phyloP scores from a whole-genome alignment of 2,888 invertebrate genomes.

The Marronus borbonicus region DNA sequence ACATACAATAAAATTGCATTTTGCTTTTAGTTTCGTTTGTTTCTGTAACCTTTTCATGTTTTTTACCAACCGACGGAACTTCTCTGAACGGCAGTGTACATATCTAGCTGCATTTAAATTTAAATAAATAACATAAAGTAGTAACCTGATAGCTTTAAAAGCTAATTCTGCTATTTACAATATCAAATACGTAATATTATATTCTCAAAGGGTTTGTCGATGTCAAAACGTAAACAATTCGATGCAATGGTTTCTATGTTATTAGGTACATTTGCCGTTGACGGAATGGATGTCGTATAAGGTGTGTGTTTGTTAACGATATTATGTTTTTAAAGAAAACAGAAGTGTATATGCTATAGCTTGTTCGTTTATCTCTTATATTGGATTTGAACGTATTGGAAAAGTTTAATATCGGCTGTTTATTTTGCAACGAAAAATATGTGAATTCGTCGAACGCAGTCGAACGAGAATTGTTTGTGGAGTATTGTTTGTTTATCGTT shows the following conservation, averaged over 20 bases:
- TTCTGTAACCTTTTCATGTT: no score
- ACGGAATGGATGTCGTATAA: not conserved
- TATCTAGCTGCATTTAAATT: no score
- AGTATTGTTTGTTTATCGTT: constrained; percentile 29
- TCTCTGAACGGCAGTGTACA: no score
- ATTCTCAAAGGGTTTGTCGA: not conserved
- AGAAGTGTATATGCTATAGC: constrained; percentile 7
- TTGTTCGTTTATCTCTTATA: constrained; percentile 16
- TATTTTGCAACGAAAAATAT: constrained; percentile 20
- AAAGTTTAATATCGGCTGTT: constrained; percentile 41
- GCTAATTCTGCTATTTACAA: not conserved
- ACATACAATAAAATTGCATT: no score
- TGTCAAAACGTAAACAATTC: not conserved
- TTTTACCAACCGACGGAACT: no score
- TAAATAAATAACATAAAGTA: no score
- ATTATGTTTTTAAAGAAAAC: constrained; percentile 19
- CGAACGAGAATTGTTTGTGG: constrained; percentile 11
- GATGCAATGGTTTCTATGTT: not conserved
- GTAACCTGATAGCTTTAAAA: not conserved
- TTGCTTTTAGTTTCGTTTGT: no score
- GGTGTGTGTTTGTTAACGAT: not conserved
- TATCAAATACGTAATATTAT: not conserved
- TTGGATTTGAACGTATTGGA: constrained; percentile 29
- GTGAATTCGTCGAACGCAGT: constrained; percentile 7
- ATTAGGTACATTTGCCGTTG: not conserved